These are phyloP conservation scores for Leptopilina clavipes DNA, from an alignment of 1,140 invertebrate genomes.

Conservation along the genomic window DNA sequence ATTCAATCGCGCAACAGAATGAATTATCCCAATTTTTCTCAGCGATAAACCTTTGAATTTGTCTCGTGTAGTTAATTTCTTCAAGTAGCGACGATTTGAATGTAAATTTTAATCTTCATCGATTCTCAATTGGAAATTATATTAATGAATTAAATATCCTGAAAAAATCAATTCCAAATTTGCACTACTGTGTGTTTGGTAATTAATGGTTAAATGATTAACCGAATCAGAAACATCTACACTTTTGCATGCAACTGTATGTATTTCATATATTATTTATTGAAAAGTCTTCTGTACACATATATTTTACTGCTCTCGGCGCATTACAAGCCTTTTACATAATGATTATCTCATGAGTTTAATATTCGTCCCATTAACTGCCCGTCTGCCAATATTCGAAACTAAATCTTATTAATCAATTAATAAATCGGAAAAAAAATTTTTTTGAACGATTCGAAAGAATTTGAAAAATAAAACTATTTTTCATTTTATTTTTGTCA, in stretches of 20 bases:
- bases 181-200: no score
- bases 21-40: no score
- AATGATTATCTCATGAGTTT: neutral
- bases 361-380: slow-evolving; percentile 34
- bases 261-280: slow-evolving; percentile 47
- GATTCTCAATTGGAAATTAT: no score
- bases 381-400: slow-evolving; percentile 34
- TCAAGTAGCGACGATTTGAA: no score
- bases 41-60: no score
- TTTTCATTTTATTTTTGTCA: neutral
- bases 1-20: no score
- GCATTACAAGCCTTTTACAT: slow-evolving; percentile 45
- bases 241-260: slow-evolving; percentile 49
- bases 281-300: slow-evolving; percentile 54
- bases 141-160: no score
- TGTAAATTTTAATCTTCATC: no score
- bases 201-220: slow-evolving; percentile 46
- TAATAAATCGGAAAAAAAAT: neutral
- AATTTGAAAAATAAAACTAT: neutral
- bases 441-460: neutral
- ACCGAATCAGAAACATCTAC: slow-evolving; percentile 50
- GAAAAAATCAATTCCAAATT: no score
- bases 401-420: slow-evolving; percentile 19
- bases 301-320: slow-evolving; percentile 45
- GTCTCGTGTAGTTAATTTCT: no score